phyloP scores from a whole-genome alignment of 2,113 vertebrate genomes.

The Sylvia atricapilla region DNA sequence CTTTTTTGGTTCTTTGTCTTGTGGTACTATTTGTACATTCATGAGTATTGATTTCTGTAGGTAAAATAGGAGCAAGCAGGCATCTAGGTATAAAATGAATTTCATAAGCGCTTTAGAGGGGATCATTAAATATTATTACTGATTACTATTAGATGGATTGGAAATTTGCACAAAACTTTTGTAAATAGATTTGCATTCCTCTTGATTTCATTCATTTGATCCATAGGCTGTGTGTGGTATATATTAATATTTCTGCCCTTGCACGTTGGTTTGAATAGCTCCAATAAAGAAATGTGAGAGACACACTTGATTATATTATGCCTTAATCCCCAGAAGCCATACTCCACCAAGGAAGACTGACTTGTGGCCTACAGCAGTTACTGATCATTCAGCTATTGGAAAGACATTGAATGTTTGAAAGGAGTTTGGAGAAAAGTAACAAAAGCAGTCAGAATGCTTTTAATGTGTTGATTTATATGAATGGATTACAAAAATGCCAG shows the following conservation, averaged over 20 bases:
- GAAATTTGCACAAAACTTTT: background rate
- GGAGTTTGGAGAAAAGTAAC: background rate
- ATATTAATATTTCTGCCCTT: background rate
- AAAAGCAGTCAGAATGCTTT: background rate
- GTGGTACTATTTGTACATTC: background rate
- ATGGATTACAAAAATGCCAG: background rate
- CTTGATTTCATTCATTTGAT: background rate
- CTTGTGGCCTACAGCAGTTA: background rate
- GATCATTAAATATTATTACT: background rate
- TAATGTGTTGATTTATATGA: background rate
- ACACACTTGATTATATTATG: background rate
- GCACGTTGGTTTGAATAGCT: background rate
- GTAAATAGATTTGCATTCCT: background rate
- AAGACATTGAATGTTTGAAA: background rate
- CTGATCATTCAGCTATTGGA: background rate
- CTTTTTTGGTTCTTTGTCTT: background rate
- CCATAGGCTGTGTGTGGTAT: fast-evolving
- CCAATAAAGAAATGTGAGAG: background rate
- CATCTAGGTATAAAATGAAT: background rate
- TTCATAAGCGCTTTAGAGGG: background rate
- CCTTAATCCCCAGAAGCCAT: background rate
- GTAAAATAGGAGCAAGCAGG: background rate
- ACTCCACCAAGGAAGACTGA: background rate
- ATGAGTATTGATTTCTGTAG: background rate
- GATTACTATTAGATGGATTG: background rate